phyloP scores from a whole-genome alignment of 2,797 vertebrate genomes.

The Tinamus major region DNA sequence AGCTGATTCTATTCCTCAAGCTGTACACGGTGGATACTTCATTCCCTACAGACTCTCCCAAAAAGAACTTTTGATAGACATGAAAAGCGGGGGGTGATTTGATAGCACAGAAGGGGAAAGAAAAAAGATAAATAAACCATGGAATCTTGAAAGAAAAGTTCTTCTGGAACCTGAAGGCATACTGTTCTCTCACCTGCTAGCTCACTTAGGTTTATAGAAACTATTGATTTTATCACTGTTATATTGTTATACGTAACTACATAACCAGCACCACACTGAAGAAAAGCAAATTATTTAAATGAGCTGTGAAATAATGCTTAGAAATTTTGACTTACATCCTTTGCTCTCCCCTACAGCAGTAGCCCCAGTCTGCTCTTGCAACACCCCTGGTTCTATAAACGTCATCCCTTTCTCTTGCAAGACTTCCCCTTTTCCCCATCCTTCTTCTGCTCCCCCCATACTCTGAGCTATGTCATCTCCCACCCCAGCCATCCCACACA shows the following conservation, averaged over 20 bases:
- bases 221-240: background rate
- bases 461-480: background rate
- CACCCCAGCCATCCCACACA: background rate
- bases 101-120: background rate
- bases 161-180: background rate
- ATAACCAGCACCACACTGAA: background rate
- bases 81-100: background rate
- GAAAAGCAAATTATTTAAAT: background rate
- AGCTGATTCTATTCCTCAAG: background rate
- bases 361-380: background rate
- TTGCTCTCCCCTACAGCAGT: background rate
- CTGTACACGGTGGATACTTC: background rate
- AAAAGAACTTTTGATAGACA: background rate
- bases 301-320: background rate
- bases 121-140: background rate
- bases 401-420: background rate
- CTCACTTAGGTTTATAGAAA: background rate
- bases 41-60: background rate
- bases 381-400: background rate
- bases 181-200: background rate
- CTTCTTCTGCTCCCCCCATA: background rate
- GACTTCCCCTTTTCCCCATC: background rate
- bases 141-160: background rate
- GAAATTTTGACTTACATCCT: background rate
- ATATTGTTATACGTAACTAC: background rate